A percentile compares a stretch with the other conserved stretches of the same genome.
These are phyloP conservation scores for Cardiocondyla obscurior DNA, from an alignment of 1,140 invertebrate species.

Conservation along the genomic window DNA sequence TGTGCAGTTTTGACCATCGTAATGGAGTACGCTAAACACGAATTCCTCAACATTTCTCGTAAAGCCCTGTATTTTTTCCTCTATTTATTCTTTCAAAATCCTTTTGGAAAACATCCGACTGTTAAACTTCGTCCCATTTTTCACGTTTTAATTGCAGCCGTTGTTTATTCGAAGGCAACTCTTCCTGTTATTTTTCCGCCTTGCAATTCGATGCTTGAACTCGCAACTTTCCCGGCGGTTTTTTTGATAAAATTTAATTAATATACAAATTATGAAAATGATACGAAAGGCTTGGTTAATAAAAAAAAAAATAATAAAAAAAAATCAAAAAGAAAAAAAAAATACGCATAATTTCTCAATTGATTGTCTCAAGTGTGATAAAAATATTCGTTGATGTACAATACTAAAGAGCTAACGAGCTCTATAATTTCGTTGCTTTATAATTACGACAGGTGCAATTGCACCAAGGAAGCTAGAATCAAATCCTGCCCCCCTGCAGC, in stretches of 20 bases:
- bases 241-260: no score
- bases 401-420: no score
- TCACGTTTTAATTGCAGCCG: background rate
- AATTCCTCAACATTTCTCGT: background rate
- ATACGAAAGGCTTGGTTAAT: no score
- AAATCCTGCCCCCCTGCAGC: slow-evolving; percentile 48
- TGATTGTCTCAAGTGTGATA: no score
- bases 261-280: no score
- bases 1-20: background rate
- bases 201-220: no score
- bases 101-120: background rate
- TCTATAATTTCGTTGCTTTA: slow-evolving; percentile 44
- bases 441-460: slow-evolving; percentile 60
- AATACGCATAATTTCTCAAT: no score
- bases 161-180: background rate
- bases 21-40: background rate
- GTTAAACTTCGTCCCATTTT: background rate
- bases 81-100: background rate
- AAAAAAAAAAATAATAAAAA: no score
- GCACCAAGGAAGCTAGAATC: slow-evolving; percentile 19
- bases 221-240: no score
- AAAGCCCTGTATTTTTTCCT: background rate
- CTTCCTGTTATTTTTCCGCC: no score
- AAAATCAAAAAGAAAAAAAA: no score
- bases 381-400: background rate